Evolutionary conservation across 1,140 invertebrate genomes (phyloP).

Genomic region (Brachionus manjavacas): DNA sequence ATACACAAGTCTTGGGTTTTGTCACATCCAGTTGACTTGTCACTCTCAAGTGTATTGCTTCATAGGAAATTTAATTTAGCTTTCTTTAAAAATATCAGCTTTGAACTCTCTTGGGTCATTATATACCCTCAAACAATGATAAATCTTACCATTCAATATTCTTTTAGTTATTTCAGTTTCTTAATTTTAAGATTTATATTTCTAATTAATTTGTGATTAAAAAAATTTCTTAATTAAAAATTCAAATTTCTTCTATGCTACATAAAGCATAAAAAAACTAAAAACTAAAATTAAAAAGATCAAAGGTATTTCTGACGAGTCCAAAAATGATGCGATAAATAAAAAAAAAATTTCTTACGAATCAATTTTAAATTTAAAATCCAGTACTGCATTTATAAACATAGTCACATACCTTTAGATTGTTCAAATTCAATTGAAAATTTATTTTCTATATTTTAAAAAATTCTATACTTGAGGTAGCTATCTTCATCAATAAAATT

Average conservation of each 20-base stretch:
- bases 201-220: background rate
- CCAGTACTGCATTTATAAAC: slow-evolving; percentile 75
- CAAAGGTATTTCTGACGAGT: background rate
- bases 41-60: slow-evolving; percentile 71
- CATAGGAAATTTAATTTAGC: slow-evolving; percentile 32
- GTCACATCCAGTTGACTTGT: slow-evolving; percentile 65
- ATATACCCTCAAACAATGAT: too few species aligned
- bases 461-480: background rate
- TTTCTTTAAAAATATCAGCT: background rate
- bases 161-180: background rate
- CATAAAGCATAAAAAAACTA: background rate
- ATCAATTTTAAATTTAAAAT: slow-evolving; percentile 85
- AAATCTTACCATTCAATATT: too few species aligned
- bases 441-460: background rate
- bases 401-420: slow-evolving; percentile 70
- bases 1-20: slow-evolving; percentile 88
- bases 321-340: slow-evolving; percentile 19
- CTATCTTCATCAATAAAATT: background rate
- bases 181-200: background rate
- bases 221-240: background rate
- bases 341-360: slow-evolving; percentile 49
- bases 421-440: slow-evolving; percentile 22
- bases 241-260: background rate
- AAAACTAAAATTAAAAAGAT: background rate
- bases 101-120: background rate